Conservation (phyloP, 2,113 vertebrate genomes). For the Burhinus oedicnemus region DNA sequence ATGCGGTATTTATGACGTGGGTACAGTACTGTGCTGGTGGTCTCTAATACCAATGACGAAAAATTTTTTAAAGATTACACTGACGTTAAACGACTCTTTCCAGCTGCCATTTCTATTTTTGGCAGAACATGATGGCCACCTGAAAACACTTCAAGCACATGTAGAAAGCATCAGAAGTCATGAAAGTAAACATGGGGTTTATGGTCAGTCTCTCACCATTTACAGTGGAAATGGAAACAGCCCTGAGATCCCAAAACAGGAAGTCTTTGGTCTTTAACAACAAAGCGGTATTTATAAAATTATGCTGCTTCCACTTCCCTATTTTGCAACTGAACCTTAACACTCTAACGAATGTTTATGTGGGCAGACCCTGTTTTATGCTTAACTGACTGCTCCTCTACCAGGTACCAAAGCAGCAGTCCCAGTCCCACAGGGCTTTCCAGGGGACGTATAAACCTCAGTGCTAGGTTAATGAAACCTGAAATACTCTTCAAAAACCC, state of each 20-base stretch:
- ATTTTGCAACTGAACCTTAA: not conserved
- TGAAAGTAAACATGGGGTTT: slow-evolving; percentile 14
- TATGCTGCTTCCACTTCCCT: not conserved
- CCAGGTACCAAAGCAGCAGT: not conserved
- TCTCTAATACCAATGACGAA: not conserved
- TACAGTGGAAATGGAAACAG: not conserved
- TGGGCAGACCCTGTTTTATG: not conserved
- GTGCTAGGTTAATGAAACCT: not conserved
- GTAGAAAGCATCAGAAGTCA: not conserved
- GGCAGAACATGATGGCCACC: not conserved
- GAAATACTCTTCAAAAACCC: not conserved
- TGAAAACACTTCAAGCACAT: not conserved
- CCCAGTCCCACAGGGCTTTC: not conserved
- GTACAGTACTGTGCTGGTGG: no score
- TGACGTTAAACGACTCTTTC: not conserved
- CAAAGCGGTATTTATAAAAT: slow-evolving; percentile 5
- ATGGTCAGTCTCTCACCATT: not conserved
- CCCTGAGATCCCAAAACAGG: not conserved
- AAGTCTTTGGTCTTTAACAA: slow-evolving; percentile 29
- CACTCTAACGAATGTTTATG: not conserved
- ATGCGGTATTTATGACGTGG: not conserved
- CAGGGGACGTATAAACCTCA: fast-evolving
- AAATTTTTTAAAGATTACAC: not conserved
- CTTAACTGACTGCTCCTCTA: not conserved
- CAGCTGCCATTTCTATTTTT: not conserved